A percentile compares a stretch with the other conserved stretches of the same genome.
phyloP scores from a whole-genome alignment of 2,888 invertebrate species.

The Synanthedon tipuliformis region DNA sequence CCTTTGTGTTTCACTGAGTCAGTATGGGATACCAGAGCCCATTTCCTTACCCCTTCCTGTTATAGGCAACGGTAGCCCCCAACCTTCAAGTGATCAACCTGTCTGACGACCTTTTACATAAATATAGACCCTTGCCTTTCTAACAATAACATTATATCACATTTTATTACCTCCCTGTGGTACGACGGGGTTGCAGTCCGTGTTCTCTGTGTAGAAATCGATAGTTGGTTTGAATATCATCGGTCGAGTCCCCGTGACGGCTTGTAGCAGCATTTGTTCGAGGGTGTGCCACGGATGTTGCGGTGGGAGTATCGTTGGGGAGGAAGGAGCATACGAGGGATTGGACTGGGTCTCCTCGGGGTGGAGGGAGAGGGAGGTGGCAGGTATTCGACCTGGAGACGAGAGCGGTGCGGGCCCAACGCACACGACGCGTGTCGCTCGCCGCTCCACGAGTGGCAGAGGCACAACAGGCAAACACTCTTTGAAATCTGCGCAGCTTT shows the following conservation, averaged over 20 bases:
- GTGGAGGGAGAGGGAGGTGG: conserved; percentile 58
- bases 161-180: conserved; percentile 74
- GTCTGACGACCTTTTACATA: too few relatives aligned
- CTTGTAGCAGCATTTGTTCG: conserved; percentile 81
- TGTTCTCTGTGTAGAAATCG: conserved; percentile 77
- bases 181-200: conserved; percentile 77
- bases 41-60: too few relatives aligned
- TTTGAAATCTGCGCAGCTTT: conserved; percentile 42
- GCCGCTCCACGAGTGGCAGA: conserved; percentile 78
- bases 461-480: conserved; percentile 74
- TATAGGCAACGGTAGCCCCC: too few relatives aligned
- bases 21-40: too few relatives aligned
- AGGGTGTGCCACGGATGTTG: conserved; percentile 75
- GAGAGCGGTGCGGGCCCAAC: conserved; percentile 71
- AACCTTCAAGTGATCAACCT: too few relatives aligned
- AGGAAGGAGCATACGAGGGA: conserved; percentile 19
- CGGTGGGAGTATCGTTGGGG: conserved; percentile 2
- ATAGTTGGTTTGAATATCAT: conserved; percentile 84
- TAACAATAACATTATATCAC: neutral
- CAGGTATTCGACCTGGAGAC: conserved; percentile 67
- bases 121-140: too few relatives aligned
- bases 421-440: conserved; percentile 77
- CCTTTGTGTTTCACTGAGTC: too few relatives aligned
- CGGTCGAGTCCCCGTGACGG: conserved; percentile 75
- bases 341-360: conserved; percentile 31